Evolutionary conservation across 2,888 invertebrate species (phyloP).

Genomic region (Heliconius erato): DNA sequence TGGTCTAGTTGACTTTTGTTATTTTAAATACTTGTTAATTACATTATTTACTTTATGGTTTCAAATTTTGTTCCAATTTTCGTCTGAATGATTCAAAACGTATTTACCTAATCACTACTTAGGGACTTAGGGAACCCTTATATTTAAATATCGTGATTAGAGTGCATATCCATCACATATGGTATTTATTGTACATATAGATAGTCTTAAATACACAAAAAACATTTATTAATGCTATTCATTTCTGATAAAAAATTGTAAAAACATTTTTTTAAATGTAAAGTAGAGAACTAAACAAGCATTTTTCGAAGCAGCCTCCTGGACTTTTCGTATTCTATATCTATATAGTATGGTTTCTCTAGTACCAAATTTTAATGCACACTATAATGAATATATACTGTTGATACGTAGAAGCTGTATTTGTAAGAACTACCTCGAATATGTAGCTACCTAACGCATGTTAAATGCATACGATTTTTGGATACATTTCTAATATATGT

Average conservation of each 20-base stretch:
- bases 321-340: slow-evolving; percentile 31
- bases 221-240: too few relatives aligned
- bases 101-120: too few relatives aligned
- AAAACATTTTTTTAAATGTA: neutral
- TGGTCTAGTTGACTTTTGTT: neutral
- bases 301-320: slow-evolving; percentile 39
- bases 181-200: too few relatives aligned
- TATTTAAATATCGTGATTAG: neutral
- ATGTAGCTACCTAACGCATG: slow-evolving; percentile 5
- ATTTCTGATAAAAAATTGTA: neutral
- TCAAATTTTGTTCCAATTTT: too few relatives aligned
- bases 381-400: slow-evolving; percentile 27
- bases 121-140: neutral
- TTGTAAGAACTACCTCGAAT: slow-evolving; percentile 26
- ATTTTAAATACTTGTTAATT: neutral
- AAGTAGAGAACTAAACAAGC: slow-evolving; percentile 39
- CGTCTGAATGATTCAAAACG: too few relatives aligned
- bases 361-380: slow-evolving; percentile 16
- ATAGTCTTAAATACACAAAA: neutral
- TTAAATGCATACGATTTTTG: slow-evolving; percentile 8
- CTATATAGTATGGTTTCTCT: slow-evolving; percentile 21
- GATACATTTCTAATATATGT: slow-evolving; percentile 1
- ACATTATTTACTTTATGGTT: neutral
- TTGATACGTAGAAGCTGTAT: slow-evolving; percentile 33
- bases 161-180: too few relatives aligned